phyloP scores from a whole-genome alignment of 1,140 invertebrate species.

The Oryzaephilus surinamensis region DNA sequence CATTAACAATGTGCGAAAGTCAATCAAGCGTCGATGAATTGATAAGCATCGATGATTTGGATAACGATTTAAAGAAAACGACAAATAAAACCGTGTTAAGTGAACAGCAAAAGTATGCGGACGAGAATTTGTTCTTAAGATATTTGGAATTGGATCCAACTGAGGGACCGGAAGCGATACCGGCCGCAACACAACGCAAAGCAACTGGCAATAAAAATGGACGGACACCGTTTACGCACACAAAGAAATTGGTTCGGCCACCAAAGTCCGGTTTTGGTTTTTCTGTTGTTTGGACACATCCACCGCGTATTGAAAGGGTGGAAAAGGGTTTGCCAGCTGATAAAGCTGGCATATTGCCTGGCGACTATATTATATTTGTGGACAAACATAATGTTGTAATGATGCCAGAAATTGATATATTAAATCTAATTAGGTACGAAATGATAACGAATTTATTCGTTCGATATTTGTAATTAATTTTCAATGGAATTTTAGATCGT shows the following conservation, averaged over 20 bases:
- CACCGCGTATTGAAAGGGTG: conserved; percentile 77
- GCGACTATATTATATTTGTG: conserved; percentile 79
- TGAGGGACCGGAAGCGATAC: conserved; percentile 43
- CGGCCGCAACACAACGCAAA: conserved; percentile 39
- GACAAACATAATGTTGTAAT: conserved; percentile 77
- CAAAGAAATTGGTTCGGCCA: conserved; percentile 50
- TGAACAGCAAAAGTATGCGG: conserved; percentile 53
- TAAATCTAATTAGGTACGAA: conserved; percentile 66
- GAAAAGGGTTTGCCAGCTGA: conserved; percentile 73
- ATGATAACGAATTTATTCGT: conserved; percentile 15
- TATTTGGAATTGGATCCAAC: conserved; percentile 69
- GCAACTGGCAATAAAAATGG: conserved; percentile 45
- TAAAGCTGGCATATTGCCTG: conserved; percentile 63
- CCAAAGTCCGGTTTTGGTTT: conserved; percentile 65
- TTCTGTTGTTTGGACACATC: conserved; percentile 84
- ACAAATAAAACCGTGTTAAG: conserved; percentile 31
- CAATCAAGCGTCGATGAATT: conserved; percentile 34
- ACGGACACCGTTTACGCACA: conserved; percentile 73
- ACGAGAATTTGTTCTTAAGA: conserved; percentile 60
- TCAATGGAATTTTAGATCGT: conserved; percentile 39
- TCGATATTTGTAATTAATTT: background rate
- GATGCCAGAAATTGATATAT: conserved; percentile 64
- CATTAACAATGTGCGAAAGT: conserved; percentile 23
- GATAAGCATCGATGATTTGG: conserved; percentile 29
- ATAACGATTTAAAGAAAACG: conserved; percentile 23